A percentile compares a stretch with the other conserved stretches of the same genome.
Evolutionary conservation across 2,797 vertebrate species (phyloP).

Genomic region (Urocyon cinereoargenteus): DNA sequence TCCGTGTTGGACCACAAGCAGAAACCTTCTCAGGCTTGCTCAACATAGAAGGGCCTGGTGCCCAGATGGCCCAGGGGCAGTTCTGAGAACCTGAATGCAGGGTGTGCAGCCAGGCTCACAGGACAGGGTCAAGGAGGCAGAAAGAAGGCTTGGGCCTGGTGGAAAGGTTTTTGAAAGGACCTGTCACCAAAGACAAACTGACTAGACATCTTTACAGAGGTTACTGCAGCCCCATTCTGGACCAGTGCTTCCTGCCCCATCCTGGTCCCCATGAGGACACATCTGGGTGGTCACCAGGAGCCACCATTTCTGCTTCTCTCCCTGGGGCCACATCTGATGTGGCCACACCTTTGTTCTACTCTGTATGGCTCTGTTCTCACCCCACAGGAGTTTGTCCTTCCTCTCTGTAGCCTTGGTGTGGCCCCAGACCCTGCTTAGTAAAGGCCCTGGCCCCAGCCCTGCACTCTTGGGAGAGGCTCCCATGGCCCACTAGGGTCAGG

Average conservation of each 20-base stretch:
- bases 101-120: accelerated
- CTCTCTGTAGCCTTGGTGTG: not conserved
- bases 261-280: not conserved
- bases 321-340: not conserved
- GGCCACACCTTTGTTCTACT: not conserved
- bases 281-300: not conserved
- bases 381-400: accelerated
- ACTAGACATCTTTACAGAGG: not conserved
- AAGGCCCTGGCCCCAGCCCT: not conserved
- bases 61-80: accelerated
- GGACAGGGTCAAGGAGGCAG: not conserved
- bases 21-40: not conserved
- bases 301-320: not conserved
- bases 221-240: not conserved
- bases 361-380: not conserved
- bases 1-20: accelerated
- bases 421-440: not conserved
- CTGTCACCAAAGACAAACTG: not conserved
- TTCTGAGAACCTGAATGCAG: accelerated
- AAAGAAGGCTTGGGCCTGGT: not conserved
- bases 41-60: too few relatives aligned
- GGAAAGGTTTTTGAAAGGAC: not conserved
- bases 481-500: not conserved
- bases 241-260: accelerated
- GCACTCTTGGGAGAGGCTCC: not conserved